Evolutionary conservation across 1,140 invertebrate genomes (phyloP).

Genomic region (Drosophila bocqueti): DNA sequence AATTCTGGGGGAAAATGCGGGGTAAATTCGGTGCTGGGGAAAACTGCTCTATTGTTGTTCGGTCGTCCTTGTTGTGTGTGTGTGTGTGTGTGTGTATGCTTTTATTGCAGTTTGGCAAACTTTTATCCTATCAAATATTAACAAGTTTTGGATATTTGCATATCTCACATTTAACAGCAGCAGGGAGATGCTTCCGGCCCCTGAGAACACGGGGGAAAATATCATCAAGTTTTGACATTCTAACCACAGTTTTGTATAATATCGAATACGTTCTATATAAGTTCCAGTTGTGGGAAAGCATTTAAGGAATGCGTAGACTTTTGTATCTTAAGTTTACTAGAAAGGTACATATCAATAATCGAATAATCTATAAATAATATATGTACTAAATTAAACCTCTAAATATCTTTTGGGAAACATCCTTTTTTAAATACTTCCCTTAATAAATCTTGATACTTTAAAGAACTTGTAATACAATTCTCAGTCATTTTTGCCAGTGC

Average conservation of each 20-base stretch:
- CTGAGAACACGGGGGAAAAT: slow-evolving; percentile 7
- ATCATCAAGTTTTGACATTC: not conserved
- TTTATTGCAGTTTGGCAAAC: slow-evolving; percentile 75
- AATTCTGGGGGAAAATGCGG: not conserved
- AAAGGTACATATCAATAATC: too few relatives aligned
- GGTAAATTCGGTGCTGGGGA: not conserved
- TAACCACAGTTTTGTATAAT: not conserved
- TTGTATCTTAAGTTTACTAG: too few relatives aligned
- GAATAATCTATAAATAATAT: too few relatives aligned
- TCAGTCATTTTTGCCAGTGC: not conserved
- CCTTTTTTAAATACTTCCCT: not conserved
- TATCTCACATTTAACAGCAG: slow-evolving; percentile 59
- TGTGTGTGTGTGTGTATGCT: slow-evolving; percentile 39
- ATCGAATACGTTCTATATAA: not conserved
- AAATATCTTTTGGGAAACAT: too few relatives aligned
- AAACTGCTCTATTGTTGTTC: slow-evolving; percentile 27
- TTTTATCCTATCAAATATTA: slow-evolving; percentile 78
- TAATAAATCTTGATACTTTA: not conserved
- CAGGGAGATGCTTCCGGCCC: slow-evolving; percentile 39
- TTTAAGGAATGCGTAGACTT: not conserved
- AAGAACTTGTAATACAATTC: not conserved
- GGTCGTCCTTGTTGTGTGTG: slow-evolving; percentile 20
- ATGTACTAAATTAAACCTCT: too few relatives aligned
- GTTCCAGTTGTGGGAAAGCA: not conserved
- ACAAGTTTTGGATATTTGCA: slow-evolving; percentile 70